Conservation (phyloP, 2,888 invertebrate species). For the Julus scanicus region DNA sequence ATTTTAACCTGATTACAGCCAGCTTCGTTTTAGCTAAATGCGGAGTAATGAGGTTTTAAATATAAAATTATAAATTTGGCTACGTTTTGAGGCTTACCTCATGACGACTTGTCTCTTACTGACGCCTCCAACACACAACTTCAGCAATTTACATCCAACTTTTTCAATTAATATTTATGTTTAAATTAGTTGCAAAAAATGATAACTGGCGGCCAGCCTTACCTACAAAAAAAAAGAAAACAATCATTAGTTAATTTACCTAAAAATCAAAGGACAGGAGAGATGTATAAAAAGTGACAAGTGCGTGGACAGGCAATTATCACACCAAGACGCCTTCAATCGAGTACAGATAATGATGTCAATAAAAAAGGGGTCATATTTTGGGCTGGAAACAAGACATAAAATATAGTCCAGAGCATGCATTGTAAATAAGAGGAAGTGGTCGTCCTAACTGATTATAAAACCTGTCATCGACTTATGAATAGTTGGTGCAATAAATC, state of each 20-base stretch:
- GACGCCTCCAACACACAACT: background rate
- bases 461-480: background rate
- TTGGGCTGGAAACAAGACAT: background rate
- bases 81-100: background rate
- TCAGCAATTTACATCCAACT: too few species aligned
- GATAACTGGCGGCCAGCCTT: background rate
- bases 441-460: background rate
- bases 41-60: background rate
- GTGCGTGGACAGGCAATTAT: background rate
- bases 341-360: conserved; percentile 8
- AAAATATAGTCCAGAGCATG: conserved; percentile 22
- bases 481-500: background rate
- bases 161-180: background rate
- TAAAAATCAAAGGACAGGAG: background rate
- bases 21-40: background rate
- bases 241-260: background rate
- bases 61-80: too few species aligned
- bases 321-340: conserved; percentile 23
- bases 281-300: background rate
- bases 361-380: conserved; percentile 27
- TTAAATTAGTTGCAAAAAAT: background rate
- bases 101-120: background rate
- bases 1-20: conserved; percentile 27
- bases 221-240: background rate
- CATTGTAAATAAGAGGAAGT: background rate